These are phyloP conservation scores for Puntigrus tetrazona DNA, from an alignment of 2,113 vertebrate species.

Conservation along the genomic window DNA sequence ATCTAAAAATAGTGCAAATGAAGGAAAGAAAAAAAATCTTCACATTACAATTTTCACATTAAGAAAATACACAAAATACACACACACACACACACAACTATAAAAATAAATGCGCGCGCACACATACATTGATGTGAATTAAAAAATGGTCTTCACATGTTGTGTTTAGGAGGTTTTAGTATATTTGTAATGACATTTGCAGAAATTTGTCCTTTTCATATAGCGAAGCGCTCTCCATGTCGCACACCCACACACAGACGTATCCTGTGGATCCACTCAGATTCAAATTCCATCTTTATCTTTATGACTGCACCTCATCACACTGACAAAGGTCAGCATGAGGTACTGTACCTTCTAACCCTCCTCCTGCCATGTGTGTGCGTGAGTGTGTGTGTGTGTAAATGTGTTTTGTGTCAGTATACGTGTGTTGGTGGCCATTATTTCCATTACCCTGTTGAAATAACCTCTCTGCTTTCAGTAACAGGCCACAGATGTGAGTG, in stretches of 20 bases:
- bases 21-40: too few species aligned
- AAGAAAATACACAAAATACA: too few species aligned
- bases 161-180: not conserved
- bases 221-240: not conserved
- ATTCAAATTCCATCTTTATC: conserved; percentile 35
- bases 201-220: not conserved
- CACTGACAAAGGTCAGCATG: conserved; percentile 25
- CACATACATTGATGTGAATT: too few species aligned
- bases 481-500: conserved; percentile 51
- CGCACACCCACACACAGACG: not conserved
- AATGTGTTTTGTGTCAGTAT: conserved; percentile 29
- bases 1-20: too few species aligned
- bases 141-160: not conserved
- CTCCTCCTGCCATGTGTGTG: not conserved
- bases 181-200: conserved; percentile 8
- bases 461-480: conserved; percentile 50
- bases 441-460: conserved; percentile 51
- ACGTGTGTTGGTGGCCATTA: conserved; percentile 40
- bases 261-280: conserved; percentile 7
- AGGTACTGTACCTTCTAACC: conserved; percentile 8
- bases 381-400: conserved; percentile 15
- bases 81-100: too few species aligned
- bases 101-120: too few species aligned
- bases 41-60: too few species aligned
- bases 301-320: conserved; percentile 31